phyloP scores from a whole-genome alignment of 1,140 invertebrate genomes.

The Pseudobourletiella spinata region DNA sequence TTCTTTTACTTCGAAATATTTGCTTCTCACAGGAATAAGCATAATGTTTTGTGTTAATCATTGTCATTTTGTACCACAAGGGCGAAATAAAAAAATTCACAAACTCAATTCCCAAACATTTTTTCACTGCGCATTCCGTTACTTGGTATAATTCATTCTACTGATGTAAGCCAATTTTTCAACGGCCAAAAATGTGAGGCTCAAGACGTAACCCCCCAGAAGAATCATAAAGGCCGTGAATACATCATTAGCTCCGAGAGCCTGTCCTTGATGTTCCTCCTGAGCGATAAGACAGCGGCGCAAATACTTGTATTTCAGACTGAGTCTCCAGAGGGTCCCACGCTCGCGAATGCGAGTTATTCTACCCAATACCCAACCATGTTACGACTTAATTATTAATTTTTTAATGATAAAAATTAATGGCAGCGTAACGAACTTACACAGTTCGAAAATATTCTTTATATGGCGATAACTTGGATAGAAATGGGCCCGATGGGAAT shows the following conservation, averaged over 20 bases:
- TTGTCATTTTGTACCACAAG: no score
- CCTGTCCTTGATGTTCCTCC: slow-evolving; percentile 23
- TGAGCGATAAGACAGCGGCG: slow-evolving; percentile 22
- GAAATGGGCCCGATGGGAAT: slow-evolving; percentile 19
- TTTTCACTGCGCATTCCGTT: no score
- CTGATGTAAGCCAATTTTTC: slow-evolving; percentile 16
- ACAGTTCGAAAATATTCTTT: slow-evolving; percentile 17
- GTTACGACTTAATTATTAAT: no score
- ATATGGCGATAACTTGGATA: slow-evolving; percentile 19
- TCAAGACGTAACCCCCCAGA: slow-evolving; percentile 24
- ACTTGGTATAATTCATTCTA: not conserved
- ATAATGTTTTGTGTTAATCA: no score
- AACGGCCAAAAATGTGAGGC: slow-evolving; percentile 14
- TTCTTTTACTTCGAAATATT: no score
- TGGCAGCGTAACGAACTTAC: slow-evolving; percentile 15
- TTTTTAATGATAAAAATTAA: no score
- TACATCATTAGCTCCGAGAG: slow-evolving; percentile 25
- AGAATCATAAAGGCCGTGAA: slow-evolving; percentile 35
- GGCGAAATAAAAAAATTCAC: no score
- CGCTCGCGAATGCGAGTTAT: slow-evolving; percentile 18
- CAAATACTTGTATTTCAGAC: slow-evolving; percentile 4
- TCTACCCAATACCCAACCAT: no score
- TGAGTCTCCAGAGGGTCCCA: slow-evolving; percentile 12
- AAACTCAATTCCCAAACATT: no score
- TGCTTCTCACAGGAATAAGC: no score